Percentiles rank a stretch among this genome's conserved stretches.
Evolutionary conservation across 2,113 vertebrate genomes (phyloP).

Genomic region (Toxostoma redivivum): DNA sequence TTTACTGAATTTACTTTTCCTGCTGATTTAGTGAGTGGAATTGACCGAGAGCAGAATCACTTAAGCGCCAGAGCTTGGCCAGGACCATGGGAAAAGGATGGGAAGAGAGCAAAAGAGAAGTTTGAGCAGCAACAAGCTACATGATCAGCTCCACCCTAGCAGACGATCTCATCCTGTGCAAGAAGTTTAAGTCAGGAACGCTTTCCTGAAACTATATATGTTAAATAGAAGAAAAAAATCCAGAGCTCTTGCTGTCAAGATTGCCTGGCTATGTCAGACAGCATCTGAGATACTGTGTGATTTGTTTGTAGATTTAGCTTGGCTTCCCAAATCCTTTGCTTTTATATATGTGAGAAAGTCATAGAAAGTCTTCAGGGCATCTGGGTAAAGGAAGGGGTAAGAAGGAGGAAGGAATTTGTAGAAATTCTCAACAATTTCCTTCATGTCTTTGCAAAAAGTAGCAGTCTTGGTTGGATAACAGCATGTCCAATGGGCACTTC

Average conservation of each 20-base stretch:
- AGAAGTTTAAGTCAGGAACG: background rate
- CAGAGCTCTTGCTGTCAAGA: background rate
- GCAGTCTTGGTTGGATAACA: background rate
- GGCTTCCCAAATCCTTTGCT: background rate
- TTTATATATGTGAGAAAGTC: background rate
- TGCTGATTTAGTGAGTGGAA: background rate
- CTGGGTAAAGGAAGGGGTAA: background rate
- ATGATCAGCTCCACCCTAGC: accelerated
- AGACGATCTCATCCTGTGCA: background rate
- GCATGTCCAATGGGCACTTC: background rate
- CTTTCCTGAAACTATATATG: background rate
- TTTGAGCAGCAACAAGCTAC: background rate
- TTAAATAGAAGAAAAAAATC: background rate
- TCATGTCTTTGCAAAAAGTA: background rate
- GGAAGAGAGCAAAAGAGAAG: background rate
- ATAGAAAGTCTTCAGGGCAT: background rate
- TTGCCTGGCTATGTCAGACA: background rate
- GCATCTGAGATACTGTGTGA: background rate
- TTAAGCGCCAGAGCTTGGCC: background rate
- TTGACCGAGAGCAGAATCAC: background rate
- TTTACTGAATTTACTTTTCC: background rate
- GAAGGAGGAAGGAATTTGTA: background rate
- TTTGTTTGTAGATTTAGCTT: background rate
- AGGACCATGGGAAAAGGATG: background rate
- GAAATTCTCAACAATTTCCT: background rate